phyloP scores from a whole-genome alignment of 2,113 vertebrate species.

The Mobula hypostoma region DNA sequence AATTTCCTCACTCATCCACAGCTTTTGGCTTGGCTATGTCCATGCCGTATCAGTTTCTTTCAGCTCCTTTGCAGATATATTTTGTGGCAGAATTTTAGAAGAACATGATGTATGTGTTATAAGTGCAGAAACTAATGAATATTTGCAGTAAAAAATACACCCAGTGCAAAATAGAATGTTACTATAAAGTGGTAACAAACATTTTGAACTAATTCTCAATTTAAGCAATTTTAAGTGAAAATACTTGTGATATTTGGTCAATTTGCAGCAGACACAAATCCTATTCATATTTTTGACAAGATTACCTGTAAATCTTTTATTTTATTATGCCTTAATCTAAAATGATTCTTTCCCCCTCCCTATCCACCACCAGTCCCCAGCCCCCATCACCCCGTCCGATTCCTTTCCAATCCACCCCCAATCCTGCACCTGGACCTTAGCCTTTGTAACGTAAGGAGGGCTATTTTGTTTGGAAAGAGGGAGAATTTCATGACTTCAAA shows the following conservation, averaged over 20 bases:
- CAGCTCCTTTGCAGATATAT: neutral
- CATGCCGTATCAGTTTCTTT: neutral
- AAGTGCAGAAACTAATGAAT: neutral
- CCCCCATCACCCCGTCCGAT: conserved; percentile 32
- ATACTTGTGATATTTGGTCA: conserved; percentile 47
- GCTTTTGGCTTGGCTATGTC: no score
- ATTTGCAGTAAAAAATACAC: neutral
- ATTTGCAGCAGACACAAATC: conserved; percentile 49
- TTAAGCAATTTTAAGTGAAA: neutral
- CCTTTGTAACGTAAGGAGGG: conserved; percentile 52
- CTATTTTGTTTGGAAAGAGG: conserved; percentile 53
- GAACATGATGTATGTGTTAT: neutral
- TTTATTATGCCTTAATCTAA: conserved; percentile 42
- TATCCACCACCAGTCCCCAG: conserved; percentile 41
- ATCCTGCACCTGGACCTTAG: conserved; percentile 57
- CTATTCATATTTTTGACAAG: conserved; percentile 48
- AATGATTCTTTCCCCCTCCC: conserved; percentile 41
- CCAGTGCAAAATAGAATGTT: neutral
- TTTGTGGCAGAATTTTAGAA: neutral
- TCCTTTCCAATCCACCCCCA: conserved; percentile 36
- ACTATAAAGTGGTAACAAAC: neutral
- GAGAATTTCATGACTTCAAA: conserved; percentile 82
- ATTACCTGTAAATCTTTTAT: conserved; percentile 41
- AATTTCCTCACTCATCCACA: no score
- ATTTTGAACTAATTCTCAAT: neutral